Evolutionary conservation across 2,113 vertebrate genomes (phyloP).

Genomic region (Caracal caracal): DNA sequence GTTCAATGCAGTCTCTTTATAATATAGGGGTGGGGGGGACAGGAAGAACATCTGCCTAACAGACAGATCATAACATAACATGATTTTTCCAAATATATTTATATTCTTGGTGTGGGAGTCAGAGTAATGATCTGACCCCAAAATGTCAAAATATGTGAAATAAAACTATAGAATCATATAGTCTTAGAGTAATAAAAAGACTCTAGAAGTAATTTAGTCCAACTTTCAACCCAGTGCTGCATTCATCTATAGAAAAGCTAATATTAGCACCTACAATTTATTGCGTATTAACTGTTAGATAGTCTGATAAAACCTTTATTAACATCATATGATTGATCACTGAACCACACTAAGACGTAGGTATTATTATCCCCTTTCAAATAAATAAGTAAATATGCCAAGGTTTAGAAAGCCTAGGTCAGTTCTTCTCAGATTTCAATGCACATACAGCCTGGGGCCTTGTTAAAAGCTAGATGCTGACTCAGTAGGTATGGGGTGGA

Average conservation of each 20-base stretch:
- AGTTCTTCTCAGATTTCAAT: neutral
- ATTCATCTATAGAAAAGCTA: neutral
- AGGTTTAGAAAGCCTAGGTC: neutral
- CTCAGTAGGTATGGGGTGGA: neutral
- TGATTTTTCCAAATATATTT: conserved; percentile 56
- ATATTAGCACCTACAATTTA: neutral
- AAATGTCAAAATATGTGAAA: conserved; percentile 63
- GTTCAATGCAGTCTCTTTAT: neutral
- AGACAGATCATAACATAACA: conserved; percentile 30
- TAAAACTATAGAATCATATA: neutral
- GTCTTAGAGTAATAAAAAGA: conserved; percentile 16
- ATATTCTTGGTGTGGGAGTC: conserved; percentile 56
- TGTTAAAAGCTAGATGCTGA: neutral
- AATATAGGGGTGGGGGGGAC: neutral
- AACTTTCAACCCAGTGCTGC: neutral
- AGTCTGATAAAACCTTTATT: neutral
- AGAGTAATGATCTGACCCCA: conserved; percentile 26
- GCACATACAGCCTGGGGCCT: neutral
- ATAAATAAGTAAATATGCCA: neutral
- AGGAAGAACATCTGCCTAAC: conserved; percentile 54
- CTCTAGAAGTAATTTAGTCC: conserved; percentile 16
- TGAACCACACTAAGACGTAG: neutral
- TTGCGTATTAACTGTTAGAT: neutral
- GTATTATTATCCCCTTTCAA: neutral
- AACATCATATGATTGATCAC: neutral